These are phyloP conservation scores for Digitonthophagus gazella DNA, from an alignment of 2,888 invertebrate species.

Conservation along the genomic window DNA sequence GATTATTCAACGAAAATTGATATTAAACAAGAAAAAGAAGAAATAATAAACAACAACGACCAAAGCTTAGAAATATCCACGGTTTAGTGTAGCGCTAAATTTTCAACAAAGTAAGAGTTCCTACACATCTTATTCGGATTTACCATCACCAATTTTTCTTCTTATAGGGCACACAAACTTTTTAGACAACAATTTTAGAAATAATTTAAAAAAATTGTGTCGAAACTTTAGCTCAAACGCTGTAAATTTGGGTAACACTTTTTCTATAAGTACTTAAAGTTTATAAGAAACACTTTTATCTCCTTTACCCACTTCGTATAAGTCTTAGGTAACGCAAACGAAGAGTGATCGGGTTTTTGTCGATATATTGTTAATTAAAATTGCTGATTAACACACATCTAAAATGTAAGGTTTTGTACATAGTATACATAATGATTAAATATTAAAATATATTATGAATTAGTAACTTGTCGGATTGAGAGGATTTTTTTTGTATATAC, in stretches of 20 bases:
- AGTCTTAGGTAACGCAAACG: not conserved
- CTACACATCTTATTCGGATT: conserved; percentile 26
- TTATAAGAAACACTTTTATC: no score
- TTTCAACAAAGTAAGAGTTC: conserved; percentile 26
- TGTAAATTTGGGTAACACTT: conserved; percentile 16
- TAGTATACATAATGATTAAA: not conserved
- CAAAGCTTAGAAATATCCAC: conserved; percentile 60
- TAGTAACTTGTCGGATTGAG: no score
- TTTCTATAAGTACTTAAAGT: no score
- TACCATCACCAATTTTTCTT: not conserved
- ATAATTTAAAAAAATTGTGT: not conserved
- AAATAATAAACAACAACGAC: conserved; percentile 61
- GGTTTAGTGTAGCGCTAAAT: conserved; percentile 48
- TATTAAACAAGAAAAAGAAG: conserved; percentile 53
- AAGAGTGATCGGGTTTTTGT: not conserved
- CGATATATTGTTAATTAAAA: not conserved
- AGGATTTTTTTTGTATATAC: conserved; percentile 24
- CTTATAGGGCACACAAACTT: conserved; percentile 3
- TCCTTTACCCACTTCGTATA: not conserved
- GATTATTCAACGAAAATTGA: conserved; percentile 38
- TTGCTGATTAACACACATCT: not conserved
- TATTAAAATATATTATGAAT: not conserved
- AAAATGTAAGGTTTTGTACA: not conserved
- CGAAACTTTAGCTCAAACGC: not conserved
- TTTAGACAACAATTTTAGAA: not conserved